Base-by-base conservation (phyloP, 2,797 vertebrate genomes). In the Balearica regulorum region DNA sequence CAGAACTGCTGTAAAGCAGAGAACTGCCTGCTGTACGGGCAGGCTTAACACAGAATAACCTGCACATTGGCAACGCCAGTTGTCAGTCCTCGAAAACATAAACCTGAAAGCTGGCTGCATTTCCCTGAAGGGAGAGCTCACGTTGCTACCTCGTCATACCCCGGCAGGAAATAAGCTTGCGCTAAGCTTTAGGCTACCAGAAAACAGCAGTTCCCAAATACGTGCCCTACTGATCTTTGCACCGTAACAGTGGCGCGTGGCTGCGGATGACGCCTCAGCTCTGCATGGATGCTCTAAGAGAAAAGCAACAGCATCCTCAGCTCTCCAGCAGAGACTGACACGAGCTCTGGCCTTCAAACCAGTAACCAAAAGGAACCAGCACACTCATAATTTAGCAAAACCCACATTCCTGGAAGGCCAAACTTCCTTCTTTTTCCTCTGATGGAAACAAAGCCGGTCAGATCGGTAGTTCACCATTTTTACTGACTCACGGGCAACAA, bases 181-280 rank as follows among this genome's bases (percentile, higher is more conserved):
- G 7, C 18, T 29, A 11, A 53, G 65, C 33, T 51, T 28, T 12
- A 39, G 81, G 73, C 58, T 51, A 13, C 29, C 43, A 19, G 41
- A 19, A n/a, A 29, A 9, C 41, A 35, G 75, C 35, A 6, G 22
- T 22, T 68, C 48, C 35, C 19, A 0, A 35, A 12, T 3, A 51
- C 0, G 7, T 2, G 37, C 37, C 8, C 29, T 19, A 5, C 64
- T 6, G 28, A 14, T 28, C 33, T 22, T 21, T 12, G 54, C 24
- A 4, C 29, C 0, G 2, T 13, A 28, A 4, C 10, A 20, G 51
- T 1, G 0, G 24, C 1, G 0, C 0, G 10, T 5, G 8, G 29
- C 53, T 29, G 65, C 5, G 19, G 2, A 16, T 33, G 13, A 1
- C 1, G 28, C 44, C 69, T n/a, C 7, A 6, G 70, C 25, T 22